Base-by-base conservation (phyloP, 1,140 invertebrate species). In the Drosophila dunni region DNA sequence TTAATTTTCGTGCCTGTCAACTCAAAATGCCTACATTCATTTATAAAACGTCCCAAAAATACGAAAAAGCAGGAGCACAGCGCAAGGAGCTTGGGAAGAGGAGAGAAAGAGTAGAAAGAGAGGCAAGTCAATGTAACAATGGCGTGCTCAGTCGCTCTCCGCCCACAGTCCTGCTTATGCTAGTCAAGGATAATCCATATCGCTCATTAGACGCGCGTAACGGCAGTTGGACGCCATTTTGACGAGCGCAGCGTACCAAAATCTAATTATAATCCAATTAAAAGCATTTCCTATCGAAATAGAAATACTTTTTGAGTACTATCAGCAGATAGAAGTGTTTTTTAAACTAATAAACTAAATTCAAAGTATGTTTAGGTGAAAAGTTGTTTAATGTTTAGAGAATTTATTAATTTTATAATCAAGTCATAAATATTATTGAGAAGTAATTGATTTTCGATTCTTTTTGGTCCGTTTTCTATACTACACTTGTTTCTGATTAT, bases 1-100 rank as follows among this genome's bases (percentile, higher is more conserved):
- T 83, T 91, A 81, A 91, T 91, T 91, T 91, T 91, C 88, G 88
- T 91, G 88, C 75, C 88, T 91, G 88, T 91, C 88, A 91, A 91
- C 88, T 91, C 89, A 91, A 88, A 91, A 91, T 79, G 88, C 84
- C 83, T 89, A 82, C 83, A 68, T 91, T 84, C 88, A 91, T 91
- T 91, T 91, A 91, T 88, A 91, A 91, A 73, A 88, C 84, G 84
- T 84, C 67, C 71, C 75, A 53, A 79, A 86, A 86, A 86, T 34
- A 69, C 56, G n/a, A 34, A 33, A 74, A 73, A 68, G 67, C 67
- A 51, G 33, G 45, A 20, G 24, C 29, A 45, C 9, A 45, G 15
- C 44, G 24, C 11, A 45, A 45, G n/a, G 5, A 6, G 3, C 0
- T 5, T 45, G 11, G 13, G 13, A 6, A 15, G 44, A 2, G 44